Evolutionary conservation across 2,888 invertebrate species (phyloP).

Genomic region (Nymphalis urticae): DNA sequence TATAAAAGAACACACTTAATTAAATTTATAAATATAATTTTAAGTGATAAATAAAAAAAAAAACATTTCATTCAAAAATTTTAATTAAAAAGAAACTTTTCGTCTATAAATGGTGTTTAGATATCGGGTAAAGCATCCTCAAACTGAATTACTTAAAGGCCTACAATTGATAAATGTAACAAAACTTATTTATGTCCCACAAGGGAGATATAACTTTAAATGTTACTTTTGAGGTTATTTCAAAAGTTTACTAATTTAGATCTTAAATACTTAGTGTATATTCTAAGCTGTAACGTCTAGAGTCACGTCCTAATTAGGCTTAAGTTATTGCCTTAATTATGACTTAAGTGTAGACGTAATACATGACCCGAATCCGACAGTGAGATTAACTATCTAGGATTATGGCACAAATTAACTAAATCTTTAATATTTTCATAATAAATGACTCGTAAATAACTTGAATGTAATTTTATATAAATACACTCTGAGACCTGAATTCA

Average conservation of each 20-base stretch:
- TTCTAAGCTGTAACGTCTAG: slow-evolving; percentile 21
- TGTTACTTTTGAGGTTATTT: slow-evolving; percentile 14
- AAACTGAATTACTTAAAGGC: neutral
- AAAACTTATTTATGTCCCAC: neutral
- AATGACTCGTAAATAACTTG: neutral
- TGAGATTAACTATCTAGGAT: slow-evolving; percentile 6
- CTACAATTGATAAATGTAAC: slow-evolving; percentile 3
- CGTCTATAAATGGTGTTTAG: neutral
- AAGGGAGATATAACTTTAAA: slow-evolving; percentile 16
- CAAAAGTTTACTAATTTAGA: slow-evolving; percentile 19
- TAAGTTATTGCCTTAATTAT: slow-evolving; percentile 35
- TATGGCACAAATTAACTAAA: neutral
- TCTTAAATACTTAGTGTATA: slow-evolving; percentile 22
- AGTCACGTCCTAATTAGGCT: slow-evolving; percentile 32
- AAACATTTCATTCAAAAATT: neutral
- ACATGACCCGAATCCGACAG: slow-evolving; percentile 34
- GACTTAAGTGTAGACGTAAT: slow-evolving; percentile 34
- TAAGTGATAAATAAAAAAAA: too few relatives aligned
- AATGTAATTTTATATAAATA: too few relatives aligned
- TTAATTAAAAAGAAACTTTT: neutral
- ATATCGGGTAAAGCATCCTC: neutral
- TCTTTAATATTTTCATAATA: neutral
- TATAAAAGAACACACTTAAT: neutral
- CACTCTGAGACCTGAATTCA: too few relatives aligned
- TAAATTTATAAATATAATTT: neutral